phyloP scores from a whole-genome alignment of 2,113 vertebrate species.

The Cygnus buccinator region DNA sequence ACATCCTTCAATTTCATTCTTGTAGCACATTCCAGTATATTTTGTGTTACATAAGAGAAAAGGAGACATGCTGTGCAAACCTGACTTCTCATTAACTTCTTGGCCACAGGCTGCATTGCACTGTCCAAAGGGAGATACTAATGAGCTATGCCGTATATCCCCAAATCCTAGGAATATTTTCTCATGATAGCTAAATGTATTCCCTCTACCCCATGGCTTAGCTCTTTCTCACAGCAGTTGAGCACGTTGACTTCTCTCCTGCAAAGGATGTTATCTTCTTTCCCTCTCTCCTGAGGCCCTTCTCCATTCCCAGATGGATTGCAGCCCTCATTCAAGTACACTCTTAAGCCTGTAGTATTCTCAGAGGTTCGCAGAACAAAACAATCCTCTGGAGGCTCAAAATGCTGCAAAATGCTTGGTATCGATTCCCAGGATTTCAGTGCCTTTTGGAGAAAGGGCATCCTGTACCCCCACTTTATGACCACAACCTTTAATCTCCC shows the following conservation, averaged over 20 bases:
- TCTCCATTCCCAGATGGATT: background rate
- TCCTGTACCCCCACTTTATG: background rate
- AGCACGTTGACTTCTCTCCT: background rate
- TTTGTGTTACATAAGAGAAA: background rate
- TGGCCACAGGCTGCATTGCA: background rate
- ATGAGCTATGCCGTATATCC: background rate
- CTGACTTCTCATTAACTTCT: background rate
- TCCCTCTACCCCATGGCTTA: background rate
- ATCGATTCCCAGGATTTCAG: background rate
- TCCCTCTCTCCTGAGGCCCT: background rate
- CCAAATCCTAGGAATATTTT: background rate
- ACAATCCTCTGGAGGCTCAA: background rate
- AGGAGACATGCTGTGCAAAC: background rate
- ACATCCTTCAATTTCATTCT: background rate
- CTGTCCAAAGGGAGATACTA: background rate
- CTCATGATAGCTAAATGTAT: background rate
- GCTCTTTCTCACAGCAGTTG: background rate
- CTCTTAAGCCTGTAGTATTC: background rate
- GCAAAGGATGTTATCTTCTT: background rate
- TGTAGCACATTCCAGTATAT: background rate
- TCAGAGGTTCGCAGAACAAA: background rate
- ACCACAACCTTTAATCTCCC: background rate
- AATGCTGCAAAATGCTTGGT: background rate
- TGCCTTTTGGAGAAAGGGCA: background rate
- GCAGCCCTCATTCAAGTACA: background rate